phyloP scores from a whole-genome alignment of 2,113 vertebrate species.

The Hippoglossus stenolepis region DNA sequence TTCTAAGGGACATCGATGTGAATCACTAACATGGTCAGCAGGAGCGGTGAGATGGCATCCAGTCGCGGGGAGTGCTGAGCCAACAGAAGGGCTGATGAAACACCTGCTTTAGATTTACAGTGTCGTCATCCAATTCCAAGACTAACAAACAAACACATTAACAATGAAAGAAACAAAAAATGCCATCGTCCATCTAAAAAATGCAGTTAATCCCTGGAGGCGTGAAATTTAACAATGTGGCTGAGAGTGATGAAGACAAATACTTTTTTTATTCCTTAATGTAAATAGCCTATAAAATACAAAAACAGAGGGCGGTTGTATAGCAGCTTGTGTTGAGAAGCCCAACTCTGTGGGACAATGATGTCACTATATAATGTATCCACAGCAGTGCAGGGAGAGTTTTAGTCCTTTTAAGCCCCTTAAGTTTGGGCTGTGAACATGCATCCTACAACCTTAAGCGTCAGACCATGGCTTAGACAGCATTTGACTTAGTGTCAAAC shows the following conservation, averaged over 20 bases:
- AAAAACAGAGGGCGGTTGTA: conserved; percentile 71
- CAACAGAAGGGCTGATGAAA: conserved; percentile 59
- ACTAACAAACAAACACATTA: conserved; percentile 39
- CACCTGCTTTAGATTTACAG: conserved; percentile 59
- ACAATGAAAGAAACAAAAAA: conserved; percentile 1
- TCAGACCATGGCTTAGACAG: conserved; percentile 60
- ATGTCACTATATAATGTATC: conserved; percentile 82
- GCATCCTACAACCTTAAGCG: conserved; percentile 65
- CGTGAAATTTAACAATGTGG: conserved; percentile 57
- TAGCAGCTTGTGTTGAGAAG: conserved; percentile 68
- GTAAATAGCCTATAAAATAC: conserved; percentile 75
- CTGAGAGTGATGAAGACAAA: conserved; percentile 58
- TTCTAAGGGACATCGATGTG: conserved; percentile 48
- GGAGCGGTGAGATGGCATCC: conserved; percentile 25
- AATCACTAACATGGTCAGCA: conserved; percentile 36
- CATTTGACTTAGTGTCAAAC: conserved; percentile 68
- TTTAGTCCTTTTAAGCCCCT: conserved; percentile 70
- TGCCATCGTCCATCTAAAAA: conserved; percentile 39
- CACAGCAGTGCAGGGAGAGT: conserved; percentile 76
- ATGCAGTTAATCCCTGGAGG: conserved; percentile 36
- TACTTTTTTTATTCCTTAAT: conserved; percentile 74
- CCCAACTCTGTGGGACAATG: conserved; percentile 80
- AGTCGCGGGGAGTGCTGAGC: conserved; percentile 24
- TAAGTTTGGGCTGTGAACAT: conserved; percentile 67
- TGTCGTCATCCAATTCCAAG: conserved; percentile 51